A percentile compares a stretch with the other conserved stretches of the same genome.
phyloP scores from a whole-genome alignment of 2,888 invertebrate species.

The Harpalus rubripes region DNA sequence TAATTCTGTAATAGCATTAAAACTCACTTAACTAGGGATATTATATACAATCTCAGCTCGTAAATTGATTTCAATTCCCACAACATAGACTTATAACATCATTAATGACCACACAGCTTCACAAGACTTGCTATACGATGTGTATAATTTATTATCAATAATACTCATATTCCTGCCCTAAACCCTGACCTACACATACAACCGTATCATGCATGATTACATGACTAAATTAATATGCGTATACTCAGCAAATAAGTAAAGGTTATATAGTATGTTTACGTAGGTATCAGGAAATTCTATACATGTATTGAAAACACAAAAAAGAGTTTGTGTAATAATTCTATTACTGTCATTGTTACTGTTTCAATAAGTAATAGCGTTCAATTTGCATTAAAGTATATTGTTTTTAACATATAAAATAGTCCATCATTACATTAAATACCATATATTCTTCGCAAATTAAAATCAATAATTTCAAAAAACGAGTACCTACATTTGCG shows the following conservation, averaged over 20 bases:
- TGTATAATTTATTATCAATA: conserved; percentile 55
- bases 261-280: no score
- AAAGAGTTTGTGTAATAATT: no score
- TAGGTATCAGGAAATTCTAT: no score
- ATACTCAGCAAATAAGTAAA: neutral
- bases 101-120: conserved; percentile 26
- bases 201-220: neutral
- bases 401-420: no score
- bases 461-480: no score
- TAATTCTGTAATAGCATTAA: conserved; percentile 17
- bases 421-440: no score
- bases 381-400: no score
- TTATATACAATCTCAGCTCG: neutral
- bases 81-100: neutral
- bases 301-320: no score
- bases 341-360: no score
- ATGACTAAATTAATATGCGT: neutral
- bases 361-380: no score
- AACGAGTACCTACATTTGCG: no score
- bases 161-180: neutral
- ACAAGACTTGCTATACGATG: neutral
- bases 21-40: conserved; percentile 32
- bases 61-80: conserved; percentile 33
- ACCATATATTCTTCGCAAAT: no score
- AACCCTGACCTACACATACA: conserved; percentile 31